These are phyloP conservation scores for Mionectes macconnelli DNA, from an alignment of 2,113 vertebrate species.

Conservation along the genomic window DNA sequence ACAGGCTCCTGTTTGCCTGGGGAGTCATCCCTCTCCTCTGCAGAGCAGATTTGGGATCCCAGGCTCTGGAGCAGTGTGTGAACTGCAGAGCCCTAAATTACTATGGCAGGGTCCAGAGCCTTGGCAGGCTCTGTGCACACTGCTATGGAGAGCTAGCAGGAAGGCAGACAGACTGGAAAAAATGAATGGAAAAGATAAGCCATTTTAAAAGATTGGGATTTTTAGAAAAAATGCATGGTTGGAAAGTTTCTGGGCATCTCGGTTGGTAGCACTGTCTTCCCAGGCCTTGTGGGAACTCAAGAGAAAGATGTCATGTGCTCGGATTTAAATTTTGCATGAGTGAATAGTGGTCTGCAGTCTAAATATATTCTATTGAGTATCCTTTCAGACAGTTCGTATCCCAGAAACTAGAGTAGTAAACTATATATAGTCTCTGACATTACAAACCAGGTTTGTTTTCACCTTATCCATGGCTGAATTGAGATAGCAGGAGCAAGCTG, in stretches of 20 bases:
- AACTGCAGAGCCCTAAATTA: not conserved
- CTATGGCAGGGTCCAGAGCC: not conserved
- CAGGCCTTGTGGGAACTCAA: not conserved
- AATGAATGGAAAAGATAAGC: not conserved
- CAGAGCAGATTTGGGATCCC: not conserved
- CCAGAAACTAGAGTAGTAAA: slow-evolving; percentile 26
- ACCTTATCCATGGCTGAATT: slow-evolving; percentile 5
- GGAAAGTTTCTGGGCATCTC: not conserved
- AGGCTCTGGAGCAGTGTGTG: not conserved
- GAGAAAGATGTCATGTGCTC: not conserved
- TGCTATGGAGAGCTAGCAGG: not conserved
- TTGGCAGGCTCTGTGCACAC: not conserved
- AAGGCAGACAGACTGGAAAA: not conserved
- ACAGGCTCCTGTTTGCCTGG: not conserved
- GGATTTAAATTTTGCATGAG: not conserved
- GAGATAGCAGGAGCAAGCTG: not conserved
- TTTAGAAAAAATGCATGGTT: not conserved
- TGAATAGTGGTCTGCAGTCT: not conserved
- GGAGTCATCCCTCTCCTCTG: not conserved
- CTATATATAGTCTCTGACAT: slow-evolving; percentile 46
- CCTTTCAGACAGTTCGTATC: slow-evolving; percentile 17
- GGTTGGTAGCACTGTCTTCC: not conserved
- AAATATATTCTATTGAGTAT: slow-evolving; percentile 37
- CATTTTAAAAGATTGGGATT: not conserved
- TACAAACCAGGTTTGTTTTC: slow-evolving; percentile 40